Conservation (phyloP, 2,888 invertebrate species). For the Heliconius sara region DNA sequence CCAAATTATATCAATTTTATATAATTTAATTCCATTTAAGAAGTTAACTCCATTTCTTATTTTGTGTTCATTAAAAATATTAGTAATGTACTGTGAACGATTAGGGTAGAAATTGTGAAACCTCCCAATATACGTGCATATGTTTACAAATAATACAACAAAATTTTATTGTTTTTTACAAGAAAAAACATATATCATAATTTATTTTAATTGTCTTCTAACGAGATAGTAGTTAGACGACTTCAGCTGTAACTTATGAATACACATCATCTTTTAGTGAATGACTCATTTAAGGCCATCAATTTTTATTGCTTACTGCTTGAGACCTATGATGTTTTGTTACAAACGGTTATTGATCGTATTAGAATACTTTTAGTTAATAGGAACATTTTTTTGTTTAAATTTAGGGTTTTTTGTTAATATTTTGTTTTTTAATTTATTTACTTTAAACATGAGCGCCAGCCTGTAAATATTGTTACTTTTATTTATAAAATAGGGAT, state of each 20-base stretch:
- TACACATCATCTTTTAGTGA: constrained; percentile 50
- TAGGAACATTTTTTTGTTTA: not conserved
- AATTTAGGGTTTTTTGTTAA: not conserved
- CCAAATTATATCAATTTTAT: no score
- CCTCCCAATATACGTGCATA: not conserved
- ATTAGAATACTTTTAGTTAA: constrained; percentile 13
- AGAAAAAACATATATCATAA: constrained; percentile 32
- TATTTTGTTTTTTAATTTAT: not conserved
- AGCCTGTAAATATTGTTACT: no score
- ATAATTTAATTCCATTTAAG: no score
- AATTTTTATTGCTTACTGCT: constrained; percentile 48
- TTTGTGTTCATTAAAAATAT: no score
- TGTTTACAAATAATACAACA: constrained; percentile 10
- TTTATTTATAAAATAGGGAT: no score
- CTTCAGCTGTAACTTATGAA: constrained; percentile 48
- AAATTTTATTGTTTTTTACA: constrained; percentile 1
- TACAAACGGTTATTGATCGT: constrained; percentile 31
- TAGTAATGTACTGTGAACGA: no score
- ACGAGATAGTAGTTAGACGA: constrained; percentile 52
- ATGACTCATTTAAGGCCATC: constrained; percentile 53
- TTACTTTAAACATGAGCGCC: not conserved
- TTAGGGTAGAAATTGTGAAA: not conserved
- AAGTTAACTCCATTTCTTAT: no score
- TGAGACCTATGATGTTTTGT: constrained; percentile 28
- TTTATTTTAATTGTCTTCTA: constrained; percentile 54